Percentiles rank a stretch among this genome's conserved stretches.
Conservation (phyloP, 2,113 vertebrate genomes). For the Trachemys scripta region DNA sequence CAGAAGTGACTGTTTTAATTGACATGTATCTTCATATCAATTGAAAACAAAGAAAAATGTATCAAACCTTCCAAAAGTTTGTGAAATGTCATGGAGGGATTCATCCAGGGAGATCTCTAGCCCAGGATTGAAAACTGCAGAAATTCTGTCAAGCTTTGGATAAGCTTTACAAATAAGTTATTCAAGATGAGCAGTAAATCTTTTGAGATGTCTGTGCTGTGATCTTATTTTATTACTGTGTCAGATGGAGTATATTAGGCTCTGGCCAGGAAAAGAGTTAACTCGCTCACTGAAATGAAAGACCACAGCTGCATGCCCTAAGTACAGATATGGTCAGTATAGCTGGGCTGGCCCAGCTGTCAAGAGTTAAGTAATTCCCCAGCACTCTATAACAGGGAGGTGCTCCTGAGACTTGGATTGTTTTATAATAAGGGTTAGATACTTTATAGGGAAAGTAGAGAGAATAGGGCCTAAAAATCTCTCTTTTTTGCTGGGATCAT, state of each 20-base stretch:
- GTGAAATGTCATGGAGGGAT: not conserved
- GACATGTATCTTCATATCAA: not conserved
- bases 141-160: not conserved
- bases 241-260: rapidly evolving
- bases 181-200: not conserved
- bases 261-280: conserved; percentile 43
- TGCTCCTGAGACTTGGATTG: not conserved
- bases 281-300: rapidly evolving
- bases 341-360: conserved; percentile 50
- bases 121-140: not conserved
- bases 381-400: conserved; percentile 24
- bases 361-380: conserved; percentile 61
- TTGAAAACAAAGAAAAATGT: not conserved
- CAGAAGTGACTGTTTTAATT: not conserved
- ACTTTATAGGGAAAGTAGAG: not conserved
- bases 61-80: not conserved
- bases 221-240: not conserved
- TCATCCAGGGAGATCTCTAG: not conserved
- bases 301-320: conserved; percentile 32
- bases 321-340: conserved; percentile 43
- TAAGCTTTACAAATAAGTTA: not conserved
- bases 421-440: not conserved
- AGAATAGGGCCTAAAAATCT: conserved; percentile 22
- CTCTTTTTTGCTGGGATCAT: not conserved
- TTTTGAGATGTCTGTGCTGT: not conserved